A percentile compares a stretch with the other conserved stretches of the same genome.
Evolutionary conservation across 1,140 invertebrate species (phyloP).

Genomic region (Triops cancriformis): DNA sequence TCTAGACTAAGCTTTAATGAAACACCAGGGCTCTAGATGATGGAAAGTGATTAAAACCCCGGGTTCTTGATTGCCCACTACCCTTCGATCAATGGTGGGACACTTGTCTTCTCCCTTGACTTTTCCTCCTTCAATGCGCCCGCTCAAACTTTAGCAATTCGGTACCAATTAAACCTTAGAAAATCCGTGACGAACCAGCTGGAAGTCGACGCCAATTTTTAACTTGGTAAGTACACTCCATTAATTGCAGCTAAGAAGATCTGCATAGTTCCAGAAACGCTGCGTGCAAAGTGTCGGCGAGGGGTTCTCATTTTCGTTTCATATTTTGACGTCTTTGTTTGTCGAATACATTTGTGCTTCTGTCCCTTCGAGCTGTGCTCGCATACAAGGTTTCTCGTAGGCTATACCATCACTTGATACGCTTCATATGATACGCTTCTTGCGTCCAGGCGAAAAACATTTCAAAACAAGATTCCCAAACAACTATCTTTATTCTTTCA

Average conservation of each 20-base stretch:
- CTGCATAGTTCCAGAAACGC: neutral
- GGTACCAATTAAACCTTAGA: neutral
- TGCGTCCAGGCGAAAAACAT: neutral
- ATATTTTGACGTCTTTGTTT: too few species aligned
- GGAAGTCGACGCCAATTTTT: neutral
- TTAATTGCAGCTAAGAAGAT: neutral
- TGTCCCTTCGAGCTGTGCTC: too few species aligned
- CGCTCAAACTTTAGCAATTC: neutral
- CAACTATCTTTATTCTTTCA: neutral
- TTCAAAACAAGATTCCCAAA: conserved; percentile 8
- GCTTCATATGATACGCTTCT: conserved; percentile 3
- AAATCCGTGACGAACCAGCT: conserved; percentile 10
- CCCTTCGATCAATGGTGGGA: conserved; percentile 3
- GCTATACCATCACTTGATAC: neutral
- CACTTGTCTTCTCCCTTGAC: conserved; percentile 1
- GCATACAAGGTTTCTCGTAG: too few species aligned
- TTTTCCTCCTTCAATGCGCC: conserved; percentile 1
- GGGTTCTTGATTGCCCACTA: conserved; percentile 5
- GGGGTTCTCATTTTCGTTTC: neutral
- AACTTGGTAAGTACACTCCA: neutral
- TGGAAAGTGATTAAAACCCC: neutral
- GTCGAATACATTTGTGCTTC: too few species aligned
- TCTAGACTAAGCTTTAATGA: neutral
- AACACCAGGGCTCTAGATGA: neutral
- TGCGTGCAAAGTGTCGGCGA: neutral